Evolutionary conservation across 2,113 vertebrate species (phyloP).

Genomic region (Castor canadensis): DNA sequence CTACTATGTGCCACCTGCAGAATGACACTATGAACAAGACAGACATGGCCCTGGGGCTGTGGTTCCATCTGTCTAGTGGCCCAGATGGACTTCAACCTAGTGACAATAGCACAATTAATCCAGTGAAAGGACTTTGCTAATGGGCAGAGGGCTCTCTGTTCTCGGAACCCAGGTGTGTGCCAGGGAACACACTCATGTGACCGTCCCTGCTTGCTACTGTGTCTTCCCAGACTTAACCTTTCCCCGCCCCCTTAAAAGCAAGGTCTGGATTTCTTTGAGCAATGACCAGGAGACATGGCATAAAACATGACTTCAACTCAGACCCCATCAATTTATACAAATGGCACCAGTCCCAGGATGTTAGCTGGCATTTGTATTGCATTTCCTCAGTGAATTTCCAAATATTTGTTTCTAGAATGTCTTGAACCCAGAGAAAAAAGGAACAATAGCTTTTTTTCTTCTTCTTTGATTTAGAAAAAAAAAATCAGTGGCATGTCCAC

Average conservation of each 20-base stretch:
- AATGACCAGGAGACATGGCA: background rate
- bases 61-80: background rate
- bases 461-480: background rate
- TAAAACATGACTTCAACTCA: background rate
- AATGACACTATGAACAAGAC: background rate
- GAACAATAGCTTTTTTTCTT: background rate
- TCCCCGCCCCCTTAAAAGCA: background rate
- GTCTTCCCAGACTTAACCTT: background rate
- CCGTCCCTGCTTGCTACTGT: accelerated
- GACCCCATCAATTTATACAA: background rate
- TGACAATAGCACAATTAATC: accelerated
- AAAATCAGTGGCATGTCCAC: background rate
- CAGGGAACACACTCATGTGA: background rate
- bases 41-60: accelerated
- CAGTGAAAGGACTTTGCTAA: accelerated
- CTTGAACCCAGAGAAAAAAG: conserved; percentile 5
- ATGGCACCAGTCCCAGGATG: background rate
- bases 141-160: background rate
- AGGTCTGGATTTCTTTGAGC: background rate
- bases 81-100: background rate
- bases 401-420: conserved; percentile 22
- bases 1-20: background rate
- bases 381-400: background rate
- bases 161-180: background rate
- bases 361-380: background rate